Percentiles rank a stretch among this genome's conserved stretches.
These are phyloP conservation scores for Polietes domitor DNA, from an alignment of 2,888 invertebrate species.

Conservation along the genomic window DNA sequence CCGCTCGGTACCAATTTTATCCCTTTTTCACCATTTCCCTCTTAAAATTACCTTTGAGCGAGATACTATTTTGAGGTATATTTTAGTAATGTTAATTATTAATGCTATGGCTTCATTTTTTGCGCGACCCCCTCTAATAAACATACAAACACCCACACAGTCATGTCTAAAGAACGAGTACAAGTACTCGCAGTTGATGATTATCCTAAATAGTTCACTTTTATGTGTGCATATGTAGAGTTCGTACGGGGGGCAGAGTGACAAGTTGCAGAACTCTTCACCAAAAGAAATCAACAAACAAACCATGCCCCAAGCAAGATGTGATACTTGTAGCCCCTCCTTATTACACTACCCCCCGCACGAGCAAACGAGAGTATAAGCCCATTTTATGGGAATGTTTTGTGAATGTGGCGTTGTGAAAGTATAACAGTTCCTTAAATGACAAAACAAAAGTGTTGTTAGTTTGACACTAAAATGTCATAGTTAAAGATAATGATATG, in stretches of 20 bases:
- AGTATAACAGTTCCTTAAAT: slow-evolving; percentile 44
- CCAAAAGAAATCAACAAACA: not conserved
- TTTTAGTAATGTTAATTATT: too few species aligned
- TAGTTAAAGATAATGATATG: slow-evolving; percentile 64
- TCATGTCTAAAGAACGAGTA: not conserved
- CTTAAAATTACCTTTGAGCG: too few species aligned
- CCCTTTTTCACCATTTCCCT: too few species aligned
- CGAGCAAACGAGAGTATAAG: not conserved
- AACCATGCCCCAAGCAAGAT: too few species aligned
- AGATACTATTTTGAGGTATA: too few species aligned
- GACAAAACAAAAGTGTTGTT: slow-evolving; percentile 58
- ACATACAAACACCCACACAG: not conserved
- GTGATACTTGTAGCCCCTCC: not conserved
- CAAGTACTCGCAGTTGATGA: slow-evolving; percentile 42
- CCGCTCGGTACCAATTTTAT: too few species aligned
- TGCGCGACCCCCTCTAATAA: too few species aligned
- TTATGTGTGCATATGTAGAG: slow-evolving; percentile 11
- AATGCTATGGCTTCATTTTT: too few species aligned
- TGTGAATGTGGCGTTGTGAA: slow-evolving; percentile 13
- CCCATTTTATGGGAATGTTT: slow-evolving; percentile 16
- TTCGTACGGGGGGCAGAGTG: not conserved
- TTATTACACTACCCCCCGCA: not conserved
- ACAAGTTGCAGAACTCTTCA: not conserved
- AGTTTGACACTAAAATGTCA: slow-evolving; percentile 65
- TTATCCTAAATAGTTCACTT: slow-evolving; percentile 56